Base-by-base conservation (phyloP, 2,888 invertebrate genomes). In the Platycheirus rosarum region DNA sequence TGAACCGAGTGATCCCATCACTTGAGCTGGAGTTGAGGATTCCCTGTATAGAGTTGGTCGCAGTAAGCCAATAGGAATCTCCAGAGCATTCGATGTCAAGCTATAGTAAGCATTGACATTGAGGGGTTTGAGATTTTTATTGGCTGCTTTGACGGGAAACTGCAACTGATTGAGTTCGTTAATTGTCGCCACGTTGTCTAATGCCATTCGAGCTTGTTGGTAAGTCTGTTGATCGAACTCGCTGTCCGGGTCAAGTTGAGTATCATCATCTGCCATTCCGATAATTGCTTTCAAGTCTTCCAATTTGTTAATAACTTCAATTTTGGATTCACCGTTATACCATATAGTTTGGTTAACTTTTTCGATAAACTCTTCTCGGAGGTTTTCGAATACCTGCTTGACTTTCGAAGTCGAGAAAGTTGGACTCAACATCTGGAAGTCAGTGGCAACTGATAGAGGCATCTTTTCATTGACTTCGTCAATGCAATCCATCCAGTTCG, bases 101-200 rank as follows among this genome's bases (percentile, higher is more conserved):
- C 86, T 85, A 53, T 89, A 90, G 74, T 88, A 89, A 32, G 88
- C 89, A 57, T 89, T 90, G 0, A 88, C 88, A 62, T 87, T 85
- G 9, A 89, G 76, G 0, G 89, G 88, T 0, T 40, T 60, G 6
- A 76, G 46, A 42, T 71, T 65, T 1, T 86, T 86, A 16, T 86
- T 85, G 0, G 75, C 73, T 3, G 75, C 35, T 0, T 70, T 79
- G 7, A 75, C 53, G 8, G 48, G 20, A 0, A 3, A 20, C 7
- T 9, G 8, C 23, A 80, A 11, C 1, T 65, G n/a, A 1, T 26
- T 2, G 8, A 80, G 32, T 14, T 80, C 80, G 2, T 26, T 66
- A 0, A 18, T 23, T 7, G 51, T 18, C 4, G 35, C n/a, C 1
- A 53, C 16, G 23, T 66, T 46, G 8, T 75, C 66, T 0, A 80